Evolutionary conservation across 1,140 invertebrate genomes (phyloP).

Genomic region (Cyrtorhinus lividipennis): DNA sequence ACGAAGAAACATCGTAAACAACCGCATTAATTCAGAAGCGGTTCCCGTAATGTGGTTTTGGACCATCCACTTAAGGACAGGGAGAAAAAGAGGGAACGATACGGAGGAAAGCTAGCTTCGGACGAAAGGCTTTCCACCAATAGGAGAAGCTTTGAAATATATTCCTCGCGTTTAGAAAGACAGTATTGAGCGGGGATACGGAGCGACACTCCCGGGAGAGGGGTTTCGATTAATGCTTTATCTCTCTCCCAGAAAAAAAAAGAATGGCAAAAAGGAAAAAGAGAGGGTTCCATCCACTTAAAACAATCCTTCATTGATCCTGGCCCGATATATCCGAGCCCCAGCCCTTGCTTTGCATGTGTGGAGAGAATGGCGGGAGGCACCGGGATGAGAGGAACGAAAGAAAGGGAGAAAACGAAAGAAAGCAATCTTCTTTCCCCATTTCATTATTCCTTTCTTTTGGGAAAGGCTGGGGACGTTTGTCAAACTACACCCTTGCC

Average conservation of each 20-base stretch:
- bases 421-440: slow-evolving; percentile 8
- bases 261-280: background rate
- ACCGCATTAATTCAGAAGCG: too few relatives aligned
- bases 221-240: slow-evolving; percentile 9
- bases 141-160: too few relatives aligned
- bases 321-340: background rate
- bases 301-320: slow-evolving; percentile 9
- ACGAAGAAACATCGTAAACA: too few relatives aligned
- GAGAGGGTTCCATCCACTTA: slow-evolving; percentile 7
- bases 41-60: too few relatives aligned
- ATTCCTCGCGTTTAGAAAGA: background rate
- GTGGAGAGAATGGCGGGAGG: background rate
- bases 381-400: background rate
- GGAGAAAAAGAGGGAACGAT: too few relatives aligned
- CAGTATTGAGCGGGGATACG: background rate
- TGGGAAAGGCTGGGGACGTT: slow-evolving; percentile 5
- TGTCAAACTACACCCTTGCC: slow-evolving; percentile 4
- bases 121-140: too few relatives aligned
- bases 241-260: background rate
- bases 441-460: slow-evolving; percentile 6
- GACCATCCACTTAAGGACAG: too few relatives aligned
- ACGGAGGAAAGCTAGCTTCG: too few relatives aligned
- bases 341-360: slow-evolving; percentile 2
- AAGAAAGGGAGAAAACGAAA: background rate
- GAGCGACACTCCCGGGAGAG: background rate